A percentile compares a stretch with the other conserved stretches of the same genome.
Evolutionary conservation across 2,113 vertebrate species (phyloP).

Genomic region (Sturnus vulgaris): DNA sequence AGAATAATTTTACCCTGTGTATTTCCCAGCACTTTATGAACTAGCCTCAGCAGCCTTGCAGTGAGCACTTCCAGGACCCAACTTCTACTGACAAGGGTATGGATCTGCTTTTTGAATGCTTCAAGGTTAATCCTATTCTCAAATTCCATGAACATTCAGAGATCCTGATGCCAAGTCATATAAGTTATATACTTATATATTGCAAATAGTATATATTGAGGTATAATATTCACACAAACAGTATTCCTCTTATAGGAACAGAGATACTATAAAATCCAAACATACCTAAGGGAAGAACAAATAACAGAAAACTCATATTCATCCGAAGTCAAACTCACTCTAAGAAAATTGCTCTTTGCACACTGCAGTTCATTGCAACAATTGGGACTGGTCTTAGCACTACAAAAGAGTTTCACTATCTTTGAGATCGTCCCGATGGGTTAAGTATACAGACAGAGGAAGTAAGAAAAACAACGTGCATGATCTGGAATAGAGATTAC

Average conservation of each 20-base stretch:
- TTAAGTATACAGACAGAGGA: conserved; percentile 24
- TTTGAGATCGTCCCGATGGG: not conserved
- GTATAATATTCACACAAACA: not conserved
- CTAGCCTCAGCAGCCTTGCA: not conserved
- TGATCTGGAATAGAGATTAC: conserved; percentile 21
- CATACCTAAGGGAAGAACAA: not conserved
- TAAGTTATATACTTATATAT: not conserved
- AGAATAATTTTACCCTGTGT: not conserved
- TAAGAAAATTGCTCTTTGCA: not conserved
- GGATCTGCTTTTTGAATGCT: not conserved
- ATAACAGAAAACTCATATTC: not conserved
- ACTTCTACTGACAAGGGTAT: not conserved
- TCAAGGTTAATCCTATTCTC: not conserved
- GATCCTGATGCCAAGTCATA: not conserved
- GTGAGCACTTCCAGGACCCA: not conserved
- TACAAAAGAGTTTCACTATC: not conserved
- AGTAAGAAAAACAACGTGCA: not conserved
- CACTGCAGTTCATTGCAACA: not conserved
- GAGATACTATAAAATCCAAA: not conserved
- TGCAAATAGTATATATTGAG: not conserved
- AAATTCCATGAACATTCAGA: not conserved
- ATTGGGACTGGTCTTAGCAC: not conserved
- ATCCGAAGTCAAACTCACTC: not conserved
- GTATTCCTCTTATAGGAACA: not conserved
- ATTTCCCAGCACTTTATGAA: not conserved